phyloP scores from a whole-genome alignment of 2,888 invertebrate genomes.

The Timema podura region DNA sequence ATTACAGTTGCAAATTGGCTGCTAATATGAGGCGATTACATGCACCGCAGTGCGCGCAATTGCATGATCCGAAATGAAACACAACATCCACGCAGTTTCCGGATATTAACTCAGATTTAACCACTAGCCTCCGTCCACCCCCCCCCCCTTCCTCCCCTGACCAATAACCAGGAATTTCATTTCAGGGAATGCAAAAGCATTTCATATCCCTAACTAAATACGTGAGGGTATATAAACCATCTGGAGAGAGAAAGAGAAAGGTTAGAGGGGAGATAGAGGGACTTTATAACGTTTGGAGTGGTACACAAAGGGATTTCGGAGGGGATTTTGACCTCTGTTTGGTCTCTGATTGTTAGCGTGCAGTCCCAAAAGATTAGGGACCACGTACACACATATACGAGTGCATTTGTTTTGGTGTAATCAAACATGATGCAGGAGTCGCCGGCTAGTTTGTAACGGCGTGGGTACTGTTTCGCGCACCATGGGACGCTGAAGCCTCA shows the following conservation, averaged over 20 bases:
- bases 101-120: conserved; percentile 30
- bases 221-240: neutral
- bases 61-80: conserved; percentile 25
- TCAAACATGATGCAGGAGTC: too few species aligned
- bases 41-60: conserved; percentile 19
- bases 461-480: too few species aligned
- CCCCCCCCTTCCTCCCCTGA: too few species aligned
- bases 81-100: conserved; percentile 11
- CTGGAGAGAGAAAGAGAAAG: neutral
- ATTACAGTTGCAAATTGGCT: conserved; percentile 28
- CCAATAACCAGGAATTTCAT: conserved; percentile 27
- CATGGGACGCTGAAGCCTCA: too few species aligned
- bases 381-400: neutral
- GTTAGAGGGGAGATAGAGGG: neutral
- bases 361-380: conserved; percentile 1
- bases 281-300: neutral
- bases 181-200: conserved; percentile 26
- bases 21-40: conserved; percentile 27
- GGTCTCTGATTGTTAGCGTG: conserved; percentile 10
- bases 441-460: too few species aligned
- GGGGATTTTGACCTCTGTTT: neutral
- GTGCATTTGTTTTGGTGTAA: too few species aligned
- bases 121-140: conserved; percentile 15
- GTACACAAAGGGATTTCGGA: conserved; percentile 6
- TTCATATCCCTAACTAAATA: conserved; percentile 23